Percentiles rank a stretch among this genome's conserved stretches.
Conservation (phyloP, 2,888 invertebrate species). For the Diarsia dahlii region DNA sequence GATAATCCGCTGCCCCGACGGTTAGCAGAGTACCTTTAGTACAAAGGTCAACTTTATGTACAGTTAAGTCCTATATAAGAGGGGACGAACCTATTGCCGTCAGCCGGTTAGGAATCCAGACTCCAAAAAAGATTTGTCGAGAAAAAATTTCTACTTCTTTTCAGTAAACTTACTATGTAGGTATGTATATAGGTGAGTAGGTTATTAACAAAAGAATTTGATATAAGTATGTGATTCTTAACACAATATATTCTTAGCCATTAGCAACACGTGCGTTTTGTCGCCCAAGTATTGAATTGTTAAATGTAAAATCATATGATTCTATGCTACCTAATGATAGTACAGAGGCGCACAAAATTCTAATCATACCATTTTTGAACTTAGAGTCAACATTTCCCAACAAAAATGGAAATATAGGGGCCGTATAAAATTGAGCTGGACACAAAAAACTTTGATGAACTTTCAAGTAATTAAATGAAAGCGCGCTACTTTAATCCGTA, state of each 20-base stretch:
- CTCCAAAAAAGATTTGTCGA: neutral
- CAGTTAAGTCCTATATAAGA: neutral
- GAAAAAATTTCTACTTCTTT: neutral
- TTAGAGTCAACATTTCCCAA: neutral
- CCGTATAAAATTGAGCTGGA: neutral
- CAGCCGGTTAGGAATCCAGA: neutral
- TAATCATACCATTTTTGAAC: neutral
- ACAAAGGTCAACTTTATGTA: neutral
- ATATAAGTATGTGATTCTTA: slow-evolving; percentile 42
- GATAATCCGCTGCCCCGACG: too few species aligned
- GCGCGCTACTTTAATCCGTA: slow-evolving; percentile 70
- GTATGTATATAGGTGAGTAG: slow-evolving; percentile 1
- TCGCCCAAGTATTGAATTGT: slow-evolving; percentile 76
- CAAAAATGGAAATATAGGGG: neutral
- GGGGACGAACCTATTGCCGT: neutral
- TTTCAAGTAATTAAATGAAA: slow-evolving; percentile 62
- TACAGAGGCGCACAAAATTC: slow-evolving; percentile 74
- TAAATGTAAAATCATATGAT: slow-evolving; percentile 80
- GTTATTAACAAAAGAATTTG: slow-evolving; percentile 21
- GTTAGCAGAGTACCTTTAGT: neutral
- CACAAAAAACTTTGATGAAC: slow-evolving; percentile 42
- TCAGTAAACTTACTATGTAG: neutral
- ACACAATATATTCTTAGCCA: slow-evolving; percentile 53
- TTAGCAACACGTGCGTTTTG: slow-evolving; percentile 77
- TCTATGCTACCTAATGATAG: slow-evolving; percentile 77